Base-by-base conservation (phyloP, 2,888 invertebrate species). In the Megalurothrips usitatus region DNA sequence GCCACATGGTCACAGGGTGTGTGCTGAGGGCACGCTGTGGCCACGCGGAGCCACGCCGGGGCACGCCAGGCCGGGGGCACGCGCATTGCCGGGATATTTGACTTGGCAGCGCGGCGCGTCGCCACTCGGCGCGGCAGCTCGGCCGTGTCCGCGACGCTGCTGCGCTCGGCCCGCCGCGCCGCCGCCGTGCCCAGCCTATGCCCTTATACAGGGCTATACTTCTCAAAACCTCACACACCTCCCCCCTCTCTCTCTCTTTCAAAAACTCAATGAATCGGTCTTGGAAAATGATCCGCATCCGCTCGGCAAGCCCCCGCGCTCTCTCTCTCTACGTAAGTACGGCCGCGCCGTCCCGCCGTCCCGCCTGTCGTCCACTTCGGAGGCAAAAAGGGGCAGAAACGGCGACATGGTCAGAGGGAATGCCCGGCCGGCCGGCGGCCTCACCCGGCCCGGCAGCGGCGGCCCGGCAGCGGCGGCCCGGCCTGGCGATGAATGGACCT, bases 401-500 rank as follows among this genome's bases (percentile, higher is more conserved):
- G 17, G 34, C 34, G 34, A 58, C 58, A 17, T 58, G n/a, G 17
- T 17, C 58, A 19, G 58, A 23, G 68, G 23, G 68, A 75, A 75
- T 75, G 68, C 68, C 68, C 34, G 34, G 34, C 34, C 34, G 34
- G 34, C 34, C 6, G 34, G 34, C 34, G 6, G 34, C 34, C 34
- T 6, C 34, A 43, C 3, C 34, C 34, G n/a, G n/a, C n/a, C n/a
- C n/a, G n/a, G n/a, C n/a, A n/a, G n/a, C n/a, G n/a, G n/a, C n/a
- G n/a, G n/a, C n/a, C n/a, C n/a, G n/a, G n/a, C n/a, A n/a, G n/a
- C n/a, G n/a, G n/a, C 34, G 3, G 34, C 3, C 34, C 34, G 6
- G 34, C 34, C 34, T 26, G 68, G 68, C 68, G 68, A 75, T 75
- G 68, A 75, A 75, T 75, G 68, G 68, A 75, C 68, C 68, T 12